Percentiles rank a stretch among this genome's conserved stretches.
phyloP scores from a whole-genome alignment of 1,140 invertebrate genomes.

The Drosophila sulfurigaster region DNA sequence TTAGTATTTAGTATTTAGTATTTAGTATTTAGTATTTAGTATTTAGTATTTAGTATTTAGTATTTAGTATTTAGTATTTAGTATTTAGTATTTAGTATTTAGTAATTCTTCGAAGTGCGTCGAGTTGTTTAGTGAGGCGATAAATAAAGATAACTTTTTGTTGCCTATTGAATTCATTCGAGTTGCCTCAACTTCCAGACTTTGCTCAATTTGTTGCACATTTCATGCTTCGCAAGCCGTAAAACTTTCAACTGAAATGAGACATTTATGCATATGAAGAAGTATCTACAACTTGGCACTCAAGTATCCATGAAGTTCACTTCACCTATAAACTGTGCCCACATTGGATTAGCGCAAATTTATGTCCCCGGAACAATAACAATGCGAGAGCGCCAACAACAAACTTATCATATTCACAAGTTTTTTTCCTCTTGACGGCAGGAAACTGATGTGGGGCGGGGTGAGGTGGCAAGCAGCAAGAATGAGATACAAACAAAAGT shows the following conservation, averaged over 20 bases:
- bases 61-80: too few relatives aligned
- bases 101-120: slow-evolving; percentile 63
- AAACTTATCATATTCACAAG: slow-evolving; percentile 81
- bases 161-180: background rate
- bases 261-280: slow-evolving; percentile 50
- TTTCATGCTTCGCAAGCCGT: slow-evolving; percentile 75
- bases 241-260: slow-evolving; percentile 59
- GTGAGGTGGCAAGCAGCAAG: background rate
- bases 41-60: too few relatives aligned
- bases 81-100: too few relatives aligned
- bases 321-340: slow-evolving; percentile 74
- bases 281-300: slow-evolving; percentile 54
- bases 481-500: slow-evolving; percentile 63
- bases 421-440: slow-evolving; percentile 32
- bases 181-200: background rate
- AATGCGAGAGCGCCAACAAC: slow-evolving; percentile 34
- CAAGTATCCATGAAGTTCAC: slow-evolving; percentile 80
- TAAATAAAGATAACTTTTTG: background rate
- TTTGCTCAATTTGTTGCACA: slow-evolving; percentile 69
- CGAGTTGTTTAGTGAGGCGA: slow-evolving; percentile 47
- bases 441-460: background rate
- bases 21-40: too few relatives aligned
- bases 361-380: slow-evolving; percentile 50
- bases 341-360: slow-evolving; percentile 79
- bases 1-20: too few relatives aligned